Base-by-base conservation (phyloP, 2,797 vertebrate species). In the Pelodytes ibericus region DNA sequence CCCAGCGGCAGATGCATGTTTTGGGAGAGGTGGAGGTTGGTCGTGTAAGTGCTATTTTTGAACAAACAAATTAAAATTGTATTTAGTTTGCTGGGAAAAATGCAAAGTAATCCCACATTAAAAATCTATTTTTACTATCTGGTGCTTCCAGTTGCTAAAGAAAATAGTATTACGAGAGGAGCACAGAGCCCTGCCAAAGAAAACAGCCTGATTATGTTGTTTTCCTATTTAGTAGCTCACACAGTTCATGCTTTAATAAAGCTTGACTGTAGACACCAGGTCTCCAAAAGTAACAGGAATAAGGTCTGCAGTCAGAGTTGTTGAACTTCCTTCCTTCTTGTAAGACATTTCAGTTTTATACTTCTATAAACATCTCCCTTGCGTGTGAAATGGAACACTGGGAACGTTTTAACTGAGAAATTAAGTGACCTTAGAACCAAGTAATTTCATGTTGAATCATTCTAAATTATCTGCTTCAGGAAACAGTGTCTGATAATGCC, bases 81-180 rank as follows among this genome's bases (percentile, higher is more conserved):
- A 47, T 47, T 47, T 47, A 47, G 44, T 47, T 47, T 47, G 44
- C 44, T 47, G 13, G 44, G 44, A 47, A 47, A 47, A 16, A 47
- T 47, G 11, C 16, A 18, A 16, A 16, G 11, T 47, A 47, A 47
- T 15, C 44, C 4, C 11, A 4, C 1, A 47, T 16, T 2, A 16
- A 47, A 47, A 47, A n/a, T 6, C 18, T 47, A 47, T 47, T 47
- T 47, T 47, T 47, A 47, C 18, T 47, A 10, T 16, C 6, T 4
- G 4, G 11, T 47, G 16, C 13, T 4, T 10, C 44, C 11, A 47
- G 18, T 16, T 13, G 44, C 44, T 15, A 4, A 16, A 2, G 13
- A n/a, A n/a, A 47, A n/a, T 47, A n/a, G 44, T 47, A 16, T 47
- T 47, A 18, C 18, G 11, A 20, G 44, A 2, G 44, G 18, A 47